Base-by-base conservation (phyloP, 1,140 invertebrate genomes). In the Aethina tumida region DNA sequence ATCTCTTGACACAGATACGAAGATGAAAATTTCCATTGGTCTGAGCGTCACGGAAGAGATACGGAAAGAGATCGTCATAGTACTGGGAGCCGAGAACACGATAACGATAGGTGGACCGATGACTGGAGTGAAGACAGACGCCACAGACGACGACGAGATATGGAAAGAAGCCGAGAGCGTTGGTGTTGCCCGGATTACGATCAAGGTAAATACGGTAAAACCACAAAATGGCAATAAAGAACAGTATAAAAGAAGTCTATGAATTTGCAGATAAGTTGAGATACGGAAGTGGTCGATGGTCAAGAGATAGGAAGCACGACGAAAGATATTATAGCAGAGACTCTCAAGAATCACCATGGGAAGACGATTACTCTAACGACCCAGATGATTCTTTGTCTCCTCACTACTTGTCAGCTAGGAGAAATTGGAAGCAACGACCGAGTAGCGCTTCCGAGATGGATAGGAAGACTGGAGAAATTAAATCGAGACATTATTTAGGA, bases 391-490 rank as follows among this genome's bases (percentile, higher is more conserved):
- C 59, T 16, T 43, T 45, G 19, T 48, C 56, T 3, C 51, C 61
- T 3, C 55, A 67, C 43, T 66, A 69, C 49, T 14, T 62, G 18
- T 48, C 66, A 6, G 62, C 69, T 3, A 73, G 70, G 19, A 61
- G 73, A 40, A 71, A 70, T 41, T 73, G 69, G 49, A 75, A 74
- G 37, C 75, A 76, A 45, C 62, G 76, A 40, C 76, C 76, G 0
- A 73, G 71, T 24, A 77, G 75, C 52, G 75, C 75, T 1, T 66
- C 68, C 1, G 68, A 70, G 44, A 64, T 63, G 28, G 68, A 70
- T 42, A 50, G 67, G 9, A 64, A 66, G 26, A 55, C 66, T 18
- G 66, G 64, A 2, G 66, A 69, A 41, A 64, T 60, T 34, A 60
- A 67, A 20, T 40, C 45, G 52, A 13, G 60, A 47, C 15, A 65